Percentiles rank a stretch among this genome's conserved stretches.
Conservation (phyloP, 2,113 vertebrate genomes). For the Nannobrachium achirus region DNA sequence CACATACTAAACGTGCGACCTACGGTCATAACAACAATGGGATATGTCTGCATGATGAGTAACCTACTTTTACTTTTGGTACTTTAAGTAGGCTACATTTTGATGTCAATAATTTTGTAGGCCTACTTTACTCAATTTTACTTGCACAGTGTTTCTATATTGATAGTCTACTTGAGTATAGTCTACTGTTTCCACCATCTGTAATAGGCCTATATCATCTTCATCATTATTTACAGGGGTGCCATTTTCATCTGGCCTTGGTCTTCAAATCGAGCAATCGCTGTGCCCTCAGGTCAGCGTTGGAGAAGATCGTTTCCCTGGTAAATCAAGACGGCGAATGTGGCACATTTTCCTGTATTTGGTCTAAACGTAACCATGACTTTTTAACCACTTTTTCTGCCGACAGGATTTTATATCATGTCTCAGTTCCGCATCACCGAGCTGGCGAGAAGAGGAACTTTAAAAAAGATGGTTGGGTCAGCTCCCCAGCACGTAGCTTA, state of each 20-base stretch:
- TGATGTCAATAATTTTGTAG: too few species aligned
- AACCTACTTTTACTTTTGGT: too few species aligned
- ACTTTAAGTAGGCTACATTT: too few species aligned
- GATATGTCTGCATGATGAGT: too few species aligned
- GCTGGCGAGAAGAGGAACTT: slow-evolving; percentile 83
- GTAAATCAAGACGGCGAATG: slow-evolving; percentile 59
- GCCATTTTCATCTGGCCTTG: slow-evolving; percentile 78
- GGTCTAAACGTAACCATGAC: too few species aligned
- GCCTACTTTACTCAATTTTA: too few species aligned
- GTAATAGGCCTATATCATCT: too few species aligned
- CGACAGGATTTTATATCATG: slow-evolving; percentile 88
- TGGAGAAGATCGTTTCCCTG: slow-evolving; percentile 86
- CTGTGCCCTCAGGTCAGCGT: slow-evolving; percentile 80
- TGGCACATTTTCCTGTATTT: neutral
- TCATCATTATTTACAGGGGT: slow-evolving; percentile 73
- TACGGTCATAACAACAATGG: too few species aligned
- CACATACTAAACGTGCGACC: too few species aligned
- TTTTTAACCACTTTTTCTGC: slow-evolving; percentile 34
- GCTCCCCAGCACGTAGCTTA: slow-evolving; percentile 84
- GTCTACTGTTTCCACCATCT: slow-evolving; percentile 37
- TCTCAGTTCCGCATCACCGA: slow-evolving; percentile 90
- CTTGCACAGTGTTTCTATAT: too few species aligned
- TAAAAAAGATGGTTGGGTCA: slow-evolving; percentile 83
- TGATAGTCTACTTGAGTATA: slow-evolving; percentile 22
- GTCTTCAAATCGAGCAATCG: slow-evolving; percentile 73